phyloP scores from a whole-genome alignment of 2,797 vertebrate species.

The Fistularia tabacaria region DNA sequence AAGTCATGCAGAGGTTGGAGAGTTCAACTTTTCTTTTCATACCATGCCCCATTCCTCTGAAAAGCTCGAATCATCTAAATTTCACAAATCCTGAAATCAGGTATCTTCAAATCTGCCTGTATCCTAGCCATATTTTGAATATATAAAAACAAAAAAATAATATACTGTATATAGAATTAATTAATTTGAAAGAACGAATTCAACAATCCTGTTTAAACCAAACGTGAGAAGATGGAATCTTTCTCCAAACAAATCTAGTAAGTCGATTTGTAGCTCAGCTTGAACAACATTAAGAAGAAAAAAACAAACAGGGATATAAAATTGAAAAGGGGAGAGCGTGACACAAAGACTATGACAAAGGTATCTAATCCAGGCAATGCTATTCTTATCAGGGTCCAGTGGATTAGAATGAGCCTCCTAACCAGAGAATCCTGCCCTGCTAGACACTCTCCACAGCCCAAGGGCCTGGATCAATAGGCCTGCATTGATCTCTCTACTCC shows the following conservation, averaged over 20 bases:
- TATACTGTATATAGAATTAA: too few species aligned
- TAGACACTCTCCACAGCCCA: constrained; percentile 73
- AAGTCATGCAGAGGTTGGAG: too few species aligned
- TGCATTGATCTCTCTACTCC: constrained; percentile 75
- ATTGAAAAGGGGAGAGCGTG: constrained; percentile 51
- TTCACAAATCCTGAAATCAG: too few species aligned
- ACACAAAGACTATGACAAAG: constrained; percentile 74
- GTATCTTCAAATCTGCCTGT: too few species aligned
- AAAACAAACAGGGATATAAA: constrained; percentile 28
- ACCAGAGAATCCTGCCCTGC: constrained; percentile 77
- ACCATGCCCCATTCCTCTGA: too few species aligned
- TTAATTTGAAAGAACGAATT: too few species aligned
- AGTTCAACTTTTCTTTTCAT: too few species aligned
- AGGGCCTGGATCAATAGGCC: constrained; percentile 78
- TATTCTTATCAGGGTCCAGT: constrained; percentile 83
- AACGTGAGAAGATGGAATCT: constrained; percentile 12
- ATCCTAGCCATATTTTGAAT: too few species aligned
- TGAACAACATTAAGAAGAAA: constrained; percentile 61
- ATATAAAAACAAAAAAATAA: too few species aligned
- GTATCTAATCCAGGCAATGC: constrained; percentile 79
- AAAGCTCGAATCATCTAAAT: too few species aligned
- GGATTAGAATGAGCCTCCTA: constrained; percentile 80
- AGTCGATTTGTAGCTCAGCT: constrained; percentile 39
- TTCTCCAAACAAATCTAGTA: constrained; percentile 29
- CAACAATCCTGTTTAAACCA: too few species aligned